These are phyloP conservation scores for Cotesia vestalis DNA, from an alignment of 1,140 invertebrate genomes.

Conservation along the genomic window DNA sequence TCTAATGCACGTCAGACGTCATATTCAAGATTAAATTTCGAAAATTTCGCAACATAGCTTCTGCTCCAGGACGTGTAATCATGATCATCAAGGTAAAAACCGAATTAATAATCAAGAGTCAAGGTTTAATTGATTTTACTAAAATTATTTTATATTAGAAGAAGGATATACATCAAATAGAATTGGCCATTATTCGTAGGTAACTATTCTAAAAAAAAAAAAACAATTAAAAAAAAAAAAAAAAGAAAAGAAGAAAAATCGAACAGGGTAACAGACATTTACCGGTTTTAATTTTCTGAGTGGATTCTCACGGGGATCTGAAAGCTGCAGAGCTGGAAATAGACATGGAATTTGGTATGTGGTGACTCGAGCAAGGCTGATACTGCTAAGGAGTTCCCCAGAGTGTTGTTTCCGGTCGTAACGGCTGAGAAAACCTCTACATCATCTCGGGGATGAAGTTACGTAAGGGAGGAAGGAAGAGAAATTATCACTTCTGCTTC, in stretches of 20 bases:
- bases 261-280: background rate
- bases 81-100: too few relatives aligned
- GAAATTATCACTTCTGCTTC: background rate
- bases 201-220: too few relatives aligned
- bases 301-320: slow-evolving; percentile 24
- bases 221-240: too few relatives aligned
- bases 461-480: slow-evolving; percentile 6
- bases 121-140: too few relatives aligned
- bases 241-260: slow-evolving; percentile 4
- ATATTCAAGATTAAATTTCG: background rate
- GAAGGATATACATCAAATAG: too few relatives aligned
- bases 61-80: too few relatives aligned
- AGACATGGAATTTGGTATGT: slow-evolving; percentile 48
- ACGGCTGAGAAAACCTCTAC: slow-evolving; percentile 33
- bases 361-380: slow-evolving; percentile 43
- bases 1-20: background rate
- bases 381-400: slow-evolving; percentile 53
- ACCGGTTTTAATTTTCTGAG: slow-evolving; percentile 28
- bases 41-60: background rate
- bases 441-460: slow-evolving; percentile 41
- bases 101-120: too few relatives aligned
- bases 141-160: too few relatives aligned
- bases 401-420: slow-evolving; percentile 46
- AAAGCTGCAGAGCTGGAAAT: slow-evolving; percentile 37
- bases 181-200: too few relatives aligned